Evolutionary conservation across 2,888 invertebrate genomes (phyloP).

Genomic region (Opisthograptis luteolata): DNA sequence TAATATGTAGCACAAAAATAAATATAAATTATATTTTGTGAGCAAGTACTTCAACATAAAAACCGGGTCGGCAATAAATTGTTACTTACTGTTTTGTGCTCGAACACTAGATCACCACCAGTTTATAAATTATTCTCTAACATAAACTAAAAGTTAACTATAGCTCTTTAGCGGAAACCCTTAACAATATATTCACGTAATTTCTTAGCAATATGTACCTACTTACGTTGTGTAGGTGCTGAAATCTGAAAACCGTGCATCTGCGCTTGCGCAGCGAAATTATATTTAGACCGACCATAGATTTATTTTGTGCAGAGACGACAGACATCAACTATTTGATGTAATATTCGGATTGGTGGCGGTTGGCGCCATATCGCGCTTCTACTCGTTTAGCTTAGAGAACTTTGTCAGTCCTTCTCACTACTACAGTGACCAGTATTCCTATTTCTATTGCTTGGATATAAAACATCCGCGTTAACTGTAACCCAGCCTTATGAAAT

Average conservation of each 20-base stretch:
- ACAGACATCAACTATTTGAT: background rate
- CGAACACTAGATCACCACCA: background rate
- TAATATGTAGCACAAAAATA: no score
- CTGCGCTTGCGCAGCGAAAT: conserved; percentile 24
- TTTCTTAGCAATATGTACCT: background rate
- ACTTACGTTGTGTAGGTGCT: background rate
- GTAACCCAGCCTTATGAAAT: no score
- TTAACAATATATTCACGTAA: background rate
- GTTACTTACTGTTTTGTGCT: background rate
- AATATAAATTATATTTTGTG: no score
- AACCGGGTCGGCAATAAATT: background rate
- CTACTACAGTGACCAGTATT: no score
- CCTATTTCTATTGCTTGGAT: no score
- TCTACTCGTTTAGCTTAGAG: no score
- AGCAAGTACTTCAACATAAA: background rate
- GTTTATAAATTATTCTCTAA: background rate
- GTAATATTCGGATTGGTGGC: no score
- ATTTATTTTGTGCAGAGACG: background rate
- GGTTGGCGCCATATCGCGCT: no score
- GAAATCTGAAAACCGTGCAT: conserved; percentile 7
- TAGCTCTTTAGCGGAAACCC: background rate
- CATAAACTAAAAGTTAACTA: background rate
- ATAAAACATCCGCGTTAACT: no score
- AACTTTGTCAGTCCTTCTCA: no score
- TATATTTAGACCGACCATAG: conserved; percentile 21